Conservation (phyloP, 2,797 vertebrate genomes). For the Sebastes flavidus region DNA sequence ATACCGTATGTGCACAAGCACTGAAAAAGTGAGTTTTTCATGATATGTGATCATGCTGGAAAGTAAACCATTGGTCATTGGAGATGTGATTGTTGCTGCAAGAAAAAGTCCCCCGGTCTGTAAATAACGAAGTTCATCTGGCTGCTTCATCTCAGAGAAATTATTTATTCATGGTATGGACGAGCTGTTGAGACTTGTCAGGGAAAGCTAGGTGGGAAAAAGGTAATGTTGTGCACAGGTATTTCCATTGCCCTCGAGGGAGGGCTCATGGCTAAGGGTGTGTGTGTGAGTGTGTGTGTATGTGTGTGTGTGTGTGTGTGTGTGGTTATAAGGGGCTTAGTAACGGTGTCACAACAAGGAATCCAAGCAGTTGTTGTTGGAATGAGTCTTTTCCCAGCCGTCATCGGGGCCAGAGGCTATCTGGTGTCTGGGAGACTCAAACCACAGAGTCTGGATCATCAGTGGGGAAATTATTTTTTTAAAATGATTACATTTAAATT, state of each 20-base stretch:
- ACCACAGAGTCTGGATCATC: not conserved
- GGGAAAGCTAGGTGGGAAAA: slow-evolving; percentile 53
- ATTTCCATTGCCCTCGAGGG: slow-evolving; percentile 68
- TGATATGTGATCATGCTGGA: not conserved
- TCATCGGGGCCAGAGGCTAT: slow-evolving; percentile 42
- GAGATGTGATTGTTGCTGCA: not conserved
- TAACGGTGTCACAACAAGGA: slow-evolving; percentile 77
- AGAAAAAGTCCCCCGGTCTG: slow-evolving; percentile 1
- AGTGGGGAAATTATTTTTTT: not conserved
- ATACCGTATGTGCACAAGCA: not conserved
- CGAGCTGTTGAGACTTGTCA: slow-evolving; percentile 78
- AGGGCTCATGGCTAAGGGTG: slow-evolving; percentile 67
- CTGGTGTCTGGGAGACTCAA: slow-evolving; percentile 61
- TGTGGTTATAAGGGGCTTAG: slow-evolving; percentile 20
- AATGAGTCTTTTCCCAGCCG: slow-evolving; percentile 26
- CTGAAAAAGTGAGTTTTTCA: not conserved
- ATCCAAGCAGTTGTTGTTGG: slow-evolving; percentile 72
- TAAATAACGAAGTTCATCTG: slow-evolving; percentile 27
- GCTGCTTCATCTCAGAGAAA: slow-evolving; percentile 31
- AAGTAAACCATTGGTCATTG: not conserved
- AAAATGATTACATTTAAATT: not conserved
- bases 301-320: slow-evolving; percentile 28
- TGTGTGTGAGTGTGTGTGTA: slow-evolving; percentile 37
- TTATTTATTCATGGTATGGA: slow-evolving; percentile 67
- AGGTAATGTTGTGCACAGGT: slow-evolving; percentile 72